These are phyloP conservation scores for Endotricha flammealis DNA, from an alignment of 2,888 invertebrate species.

Conservation along the genomic window DNA sequence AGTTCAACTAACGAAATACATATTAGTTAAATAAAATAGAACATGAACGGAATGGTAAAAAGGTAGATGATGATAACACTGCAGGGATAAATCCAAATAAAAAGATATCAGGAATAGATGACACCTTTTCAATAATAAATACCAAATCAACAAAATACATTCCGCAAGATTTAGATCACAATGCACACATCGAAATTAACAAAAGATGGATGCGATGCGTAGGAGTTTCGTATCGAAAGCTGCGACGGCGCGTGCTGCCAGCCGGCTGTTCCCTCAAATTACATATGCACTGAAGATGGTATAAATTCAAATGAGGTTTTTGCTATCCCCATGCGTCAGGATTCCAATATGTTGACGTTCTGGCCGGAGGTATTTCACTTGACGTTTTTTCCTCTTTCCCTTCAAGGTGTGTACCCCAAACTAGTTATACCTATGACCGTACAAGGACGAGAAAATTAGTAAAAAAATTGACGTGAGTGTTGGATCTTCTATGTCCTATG, in stretches of 20 bases:
- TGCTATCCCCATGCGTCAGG: constrained; percentile 37
- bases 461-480: too few relatives aligned
- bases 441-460: too few relatives aligned
- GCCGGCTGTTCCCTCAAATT: constrained; percentile 32
- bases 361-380: background rate
- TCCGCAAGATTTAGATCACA: constrained; percentile 15
- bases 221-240: constrained; percentile 25
- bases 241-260: constrained; percentile 24
- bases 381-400: background rate
- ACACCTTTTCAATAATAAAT: too few relatives aligned
- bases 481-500: too few relatives aligned
- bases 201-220: constrained; percentile 34
- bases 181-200: too few relatives aligned
- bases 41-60: too few relatives aligned
- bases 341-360: constrained; percentile 22
- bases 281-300: constrained; percentile 46
- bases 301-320: constrained; percentile 53
- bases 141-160: background rate
- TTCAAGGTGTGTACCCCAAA: background rate
- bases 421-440: too few relatives aligned
- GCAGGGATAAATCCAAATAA: too few relatives aligned
- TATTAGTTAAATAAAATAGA: too few relatives aligned
- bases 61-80: too few relatives aligned
- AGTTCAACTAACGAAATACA: too few relatives aligned
- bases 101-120: too few relatives aligned